Percentiles rank a stretch among this genome's conserved stretches.
Evolutionary conservation across 2,888 invertebrate genomes (phyloP).

Genomic region (Troides helena): DNA sequence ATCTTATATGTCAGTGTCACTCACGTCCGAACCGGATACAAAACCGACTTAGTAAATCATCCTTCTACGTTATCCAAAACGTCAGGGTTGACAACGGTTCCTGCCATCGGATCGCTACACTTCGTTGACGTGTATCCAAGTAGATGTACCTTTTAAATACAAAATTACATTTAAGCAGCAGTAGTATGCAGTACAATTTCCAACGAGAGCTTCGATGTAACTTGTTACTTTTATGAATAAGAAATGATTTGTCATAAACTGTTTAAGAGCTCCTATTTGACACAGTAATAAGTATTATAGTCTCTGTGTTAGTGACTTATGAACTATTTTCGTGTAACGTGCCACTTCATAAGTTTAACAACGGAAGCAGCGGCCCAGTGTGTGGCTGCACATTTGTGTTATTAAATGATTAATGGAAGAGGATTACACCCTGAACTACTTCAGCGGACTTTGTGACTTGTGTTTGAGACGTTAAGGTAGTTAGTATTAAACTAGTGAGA

Average conservation of each 20-base stretch:
- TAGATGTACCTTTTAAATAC: slow-evolving; percentile 23
- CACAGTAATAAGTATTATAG: slow-evolving; percentile 15
- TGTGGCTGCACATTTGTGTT: slow-evolving; percentile 78
- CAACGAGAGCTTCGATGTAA: slow-evolving; percentile 37
- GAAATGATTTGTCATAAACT: slow-evolving; percentile 30
- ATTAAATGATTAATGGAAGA: slow-evolving; percentile 79
- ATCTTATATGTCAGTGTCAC: slow-evolving; percentile 39
- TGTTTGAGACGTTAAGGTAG: slow-evolving; percentile 42
- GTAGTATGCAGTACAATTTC: slow-evolving; percentile 44
- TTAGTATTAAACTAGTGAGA: slow-evolving; percentile 39
- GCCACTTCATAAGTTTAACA: slow-evolving; percentile 32
- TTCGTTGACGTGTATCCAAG: slow-evolving; percentile 57
- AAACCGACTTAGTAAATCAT: slow-evolving; percentile 67
- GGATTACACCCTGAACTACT: slow-evolving; percentile 52
- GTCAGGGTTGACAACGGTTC: slow-evolving; percentile 76
- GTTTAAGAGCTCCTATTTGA: slow-evolving; percentile 24
- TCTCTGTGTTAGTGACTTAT: slow-evolving; percentile 16
- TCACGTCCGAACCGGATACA: slow-evolving; percentile 45
- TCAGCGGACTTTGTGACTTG: slow-evolving; percentile 13
- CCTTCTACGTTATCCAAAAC: slow-evolving; percentile 70
- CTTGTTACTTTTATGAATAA: slow-evolving; percentile 53
- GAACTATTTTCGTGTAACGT: slow-evolving; percentile 28
- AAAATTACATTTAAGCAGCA: slow-evolving; percentile 43
- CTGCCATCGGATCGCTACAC: slow-evolving; percentile 67
- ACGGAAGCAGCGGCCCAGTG: slow-evolving; percentile 77